phyloP scores from a whole-genome alignment of 92 coral and sea anemone genomes.

The Porites divaricata region DNA sequence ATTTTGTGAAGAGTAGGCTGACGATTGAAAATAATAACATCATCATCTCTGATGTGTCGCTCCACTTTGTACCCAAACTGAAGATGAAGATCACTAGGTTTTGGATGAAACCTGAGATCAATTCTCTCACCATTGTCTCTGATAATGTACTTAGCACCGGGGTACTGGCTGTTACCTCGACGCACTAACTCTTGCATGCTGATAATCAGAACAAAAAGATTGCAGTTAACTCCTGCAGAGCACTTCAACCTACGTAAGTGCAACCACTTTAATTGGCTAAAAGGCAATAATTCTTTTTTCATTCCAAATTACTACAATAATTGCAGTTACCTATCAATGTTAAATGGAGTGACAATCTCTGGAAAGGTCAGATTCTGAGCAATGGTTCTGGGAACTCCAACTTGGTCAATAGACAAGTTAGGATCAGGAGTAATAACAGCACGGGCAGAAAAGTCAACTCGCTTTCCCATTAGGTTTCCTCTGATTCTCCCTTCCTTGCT shows the following conservation, averaged over 20 bases:
- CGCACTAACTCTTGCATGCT: slow-evolving; percentile 97
- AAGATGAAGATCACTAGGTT: slow-evolving; percentile 96
- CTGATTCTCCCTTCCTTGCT: slow-evolving; percentile 99
- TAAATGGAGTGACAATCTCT: slow-evolving; percentile 98
- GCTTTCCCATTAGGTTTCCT: slow-evolving; percentile 98
- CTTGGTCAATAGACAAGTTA: slow-evolving; percentile 92
- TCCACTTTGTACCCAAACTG: slow-evolving; percentile 99
- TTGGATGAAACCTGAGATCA: slow-evolving; percentile 98
- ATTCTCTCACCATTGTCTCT: slow-evolving; percentile 98
- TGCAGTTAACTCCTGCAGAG: no score
- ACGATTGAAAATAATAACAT: slow-evolving; percentile 97
- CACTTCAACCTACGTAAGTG: neutral
- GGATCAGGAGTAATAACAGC: slow-evolving; percentile 99
- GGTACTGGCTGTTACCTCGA: slow-evolving; percentile 95
- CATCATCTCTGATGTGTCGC: slow-evolving; percentile 94
- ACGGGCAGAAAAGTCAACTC: slow-evolving; percentile 99
- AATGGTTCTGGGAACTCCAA: slow-evolving; percentile 97
- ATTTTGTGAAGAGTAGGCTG: slow-evolving; percentile 99
- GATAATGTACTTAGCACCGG: slow-evolving; percentile 98
- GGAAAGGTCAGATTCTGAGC: slow-evolving; percentile 99
- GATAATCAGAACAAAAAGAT: slow-evolving; percentile 4
- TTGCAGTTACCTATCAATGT: slow-evolving; percentile 82
- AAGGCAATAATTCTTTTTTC: neutral
- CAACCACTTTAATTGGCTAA: no score
- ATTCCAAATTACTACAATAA: no score